Conservation (phyloP, 2,113 vertebrate genomes). For the Pionites leucogaster region DNA sequence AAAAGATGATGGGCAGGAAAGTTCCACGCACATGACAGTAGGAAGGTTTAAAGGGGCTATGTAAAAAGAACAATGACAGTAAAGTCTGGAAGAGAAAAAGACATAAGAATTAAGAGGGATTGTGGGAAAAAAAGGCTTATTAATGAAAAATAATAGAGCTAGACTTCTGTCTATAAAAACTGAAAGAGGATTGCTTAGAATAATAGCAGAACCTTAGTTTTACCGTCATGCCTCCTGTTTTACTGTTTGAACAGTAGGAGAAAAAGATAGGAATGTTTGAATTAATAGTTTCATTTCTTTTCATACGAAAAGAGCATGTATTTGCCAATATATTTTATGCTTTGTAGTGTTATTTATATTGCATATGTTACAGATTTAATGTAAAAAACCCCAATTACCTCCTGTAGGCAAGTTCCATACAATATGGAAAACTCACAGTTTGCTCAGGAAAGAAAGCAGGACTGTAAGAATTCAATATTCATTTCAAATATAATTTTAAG, state of each 20-base stretch:
- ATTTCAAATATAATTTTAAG: not conserved
- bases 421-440: not conserved
- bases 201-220: not conserved
- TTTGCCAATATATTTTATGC: not conserved
- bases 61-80: not conserved
- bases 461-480: not conserved
- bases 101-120: not conserved
- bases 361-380: not conserved
- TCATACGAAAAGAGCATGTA: not conserved
- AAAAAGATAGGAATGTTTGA: not conserved
- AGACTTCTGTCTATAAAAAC: not conserved
- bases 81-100: not conserved
- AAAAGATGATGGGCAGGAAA: not conserved
- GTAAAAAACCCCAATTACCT: not conserved
- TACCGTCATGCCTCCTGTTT: not conserved
- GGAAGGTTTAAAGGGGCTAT: not conserved
- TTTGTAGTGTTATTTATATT: not conserved
- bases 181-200: not conserved
- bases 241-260: not conserved
- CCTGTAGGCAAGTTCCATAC: not conserved
- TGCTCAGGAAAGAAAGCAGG: not conserved
- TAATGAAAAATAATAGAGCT: not conserved
- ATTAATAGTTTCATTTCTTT: not conserved
- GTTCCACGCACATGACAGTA: not conserved
- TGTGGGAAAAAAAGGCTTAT: not conserved